Conservation (phyloP, 2,888 invertebrate genomes). For the Caenorhabditis drosophilae region DNA sequence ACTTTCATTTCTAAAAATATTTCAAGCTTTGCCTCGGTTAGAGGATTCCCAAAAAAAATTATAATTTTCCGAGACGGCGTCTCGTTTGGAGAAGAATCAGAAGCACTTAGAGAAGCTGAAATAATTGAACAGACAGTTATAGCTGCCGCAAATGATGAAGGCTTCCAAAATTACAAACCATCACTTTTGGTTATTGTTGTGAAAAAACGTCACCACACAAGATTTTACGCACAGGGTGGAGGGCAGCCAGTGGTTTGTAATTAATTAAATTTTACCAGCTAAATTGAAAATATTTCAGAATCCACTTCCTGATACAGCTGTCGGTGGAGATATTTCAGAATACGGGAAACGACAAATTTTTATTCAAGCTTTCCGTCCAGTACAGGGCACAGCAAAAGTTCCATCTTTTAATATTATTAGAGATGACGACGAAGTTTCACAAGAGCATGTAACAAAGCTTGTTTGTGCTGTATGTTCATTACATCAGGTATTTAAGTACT, state of each 20-base stretch:
- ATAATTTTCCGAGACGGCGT: slow-evolving; percentile 40
- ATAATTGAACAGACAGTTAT: slow-evolving; percentile 26
- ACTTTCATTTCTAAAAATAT: slow-evolving; percentile 25
- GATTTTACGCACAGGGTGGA: slow-evolving; percentile 31
- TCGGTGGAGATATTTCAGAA: slow-evolving; percentile 38
- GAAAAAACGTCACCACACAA: slow-evolving; percentile 36
- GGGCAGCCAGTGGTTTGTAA: slow-evolving; percentile 23
- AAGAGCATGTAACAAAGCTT: slow-evolving; percentile 23
- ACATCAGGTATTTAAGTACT: slow-evolving; percentile 19
- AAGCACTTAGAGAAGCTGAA: slow-evolving; percentile 20
- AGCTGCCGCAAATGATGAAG: slow-evolving; percentile 12
- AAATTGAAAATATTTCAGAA: slow-evolving; percentile 12
- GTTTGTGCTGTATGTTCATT: slow-evolving; percentile 33
- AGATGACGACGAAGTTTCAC: slow-evolving; percentile 30
- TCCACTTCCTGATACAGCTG: slow-evolving; percentile 30
- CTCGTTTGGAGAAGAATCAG: slow-evolving; percentile 30
- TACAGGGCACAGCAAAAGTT: slow-evolving; percentile 38
- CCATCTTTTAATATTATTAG: slow-evolving; percentile 29
- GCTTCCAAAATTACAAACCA: slow-evolving; percentile 21
- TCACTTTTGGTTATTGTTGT: slow-evolving; percentile 29
- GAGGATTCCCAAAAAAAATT: slow-evolving; percentile 33
- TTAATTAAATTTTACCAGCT: no score
- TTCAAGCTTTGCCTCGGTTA: slow-evolving; percentile 10
- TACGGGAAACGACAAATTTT: slow-evolving; percentile 38
- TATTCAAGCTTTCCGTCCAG: slow-evolving; percentile 40